Conservation (phyloP, 2,888 invertebrate genomes). For the Standfussiana lucernea region DNA sequence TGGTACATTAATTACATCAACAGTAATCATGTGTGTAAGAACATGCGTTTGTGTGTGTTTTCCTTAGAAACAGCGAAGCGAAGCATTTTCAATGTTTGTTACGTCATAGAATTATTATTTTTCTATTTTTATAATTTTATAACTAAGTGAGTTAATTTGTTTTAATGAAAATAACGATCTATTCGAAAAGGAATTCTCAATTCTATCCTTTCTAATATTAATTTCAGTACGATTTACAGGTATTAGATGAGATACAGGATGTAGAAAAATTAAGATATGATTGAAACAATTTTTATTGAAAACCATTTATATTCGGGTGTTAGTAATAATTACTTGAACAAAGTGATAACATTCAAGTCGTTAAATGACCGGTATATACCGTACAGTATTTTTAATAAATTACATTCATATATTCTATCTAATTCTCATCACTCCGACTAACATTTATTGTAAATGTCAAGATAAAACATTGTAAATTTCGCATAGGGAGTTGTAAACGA, state of each 20-base stretch:
- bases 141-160: too few relatives aligned
- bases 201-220: neutral
- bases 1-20: conserved; percentile 57
- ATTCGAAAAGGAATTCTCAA: neutral
- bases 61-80: conserved; percentile 16
- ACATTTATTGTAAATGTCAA: conserved; percentile 70
- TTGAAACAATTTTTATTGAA: conserved; percentile 82
- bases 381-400: conserved; percentile 74
- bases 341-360: conserved; percentile 87
- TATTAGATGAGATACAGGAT: conserved; percentile 7
- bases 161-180: neutral
- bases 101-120: neutral
- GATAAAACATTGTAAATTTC: conserved; percentile 72
- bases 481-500: conserved; percentile 68
- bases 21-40: conserved; percentile 23
- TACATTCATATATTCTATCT: conserved; percentile 80
- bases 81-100: neutral
- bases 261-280: conserved; percentile 54
- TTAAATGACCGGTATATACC: conserved; percentile 79
- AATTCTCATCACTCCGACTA: conserved; percentile 70
- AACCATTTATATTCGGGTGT: conserved; percentile 89
- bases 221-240: neutral
- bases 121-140: neutral
- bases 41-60: conserved; percentile 25
- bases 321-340: conserved; percentile 84